Conservation (phyloP, 2,797 vertebrate genomes). For the Sciurus carolinensis region DNA sequence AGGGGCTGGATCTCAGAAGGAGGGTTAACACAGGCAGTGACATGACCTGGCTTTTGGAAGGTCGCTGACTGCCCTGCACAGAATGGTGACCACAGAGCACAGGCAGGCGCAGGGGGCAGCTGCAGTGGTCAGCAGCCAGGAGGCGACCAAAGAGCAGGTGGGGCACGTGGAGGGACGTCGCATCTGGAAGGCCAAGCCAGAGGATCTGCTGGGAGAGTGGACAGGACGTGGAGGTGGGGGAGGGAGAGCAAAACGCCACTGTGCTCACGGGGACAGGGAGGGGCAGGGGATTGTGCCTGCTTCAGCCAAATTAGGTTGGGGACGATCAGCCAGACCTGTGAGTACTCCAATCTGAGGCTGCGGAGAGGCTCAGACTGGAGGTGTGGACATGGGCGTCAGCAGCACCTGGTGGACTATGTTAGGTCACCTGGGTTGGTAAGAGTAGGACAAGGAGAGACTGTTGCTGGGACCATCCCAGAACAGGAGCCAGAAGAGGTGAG, state of each 20-base stretch:
- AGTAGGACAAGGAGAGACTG: no score
- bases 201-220: not conserved
- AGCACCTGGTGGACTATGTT: accelerated
- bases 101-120: accelerated
- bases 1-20: no score
- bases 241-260: not conserved
- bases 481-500: not conserved
- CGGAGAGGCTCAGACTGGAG: not conserved
- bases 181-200: not conserved
- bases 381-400: not conserved
- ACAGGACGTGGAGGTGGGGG: not conserved
- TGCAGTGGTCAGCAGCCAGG: not conserved
- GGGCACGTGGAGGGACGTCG: not conserved
- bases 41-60: not conserved
- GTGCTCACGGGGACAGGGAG: not conserved
- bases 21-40: not conserved
- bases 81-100: not conserved
- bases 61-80: not conserved
- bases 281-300: no score
- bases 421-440: not conserved
- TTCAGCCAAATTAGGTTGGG: not conserved
- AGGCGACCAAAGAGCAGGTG: no score
- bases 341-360: not conserved
- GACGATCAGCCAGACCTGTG: accelerated
- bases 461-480: accelerated